Base-by-base conservation (phyloP, 2,888 invertebrate genomes). In the Furcula furcula region DNA sequence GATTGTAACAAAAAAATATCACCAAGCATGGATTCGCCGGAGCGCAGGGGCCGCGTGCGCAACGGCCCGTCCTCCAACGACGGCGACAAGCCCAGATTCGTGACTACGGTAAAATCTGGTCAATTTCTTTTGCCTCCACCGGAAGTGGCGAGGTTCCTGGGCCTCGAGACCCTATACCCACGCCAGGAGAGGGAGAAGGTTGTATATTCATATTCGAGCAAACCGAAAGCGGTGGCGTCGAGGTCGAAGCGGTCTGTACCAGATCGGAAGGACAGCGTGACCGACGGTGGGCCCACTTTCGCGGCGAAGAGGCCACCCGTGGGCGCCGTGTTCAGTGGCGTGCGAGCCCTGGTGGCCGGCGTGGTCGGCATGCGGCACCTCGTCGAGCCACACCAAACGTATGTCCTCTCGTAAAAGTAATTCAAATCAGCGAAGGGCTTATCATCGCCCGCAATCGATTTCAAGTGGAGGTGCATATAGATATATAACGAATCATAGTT, bases 81-180 rank as follows among this genome's bases (percentile, higher is more conserved):
- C 6, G 63, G 46, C 1, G 79, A 76, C 14, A 73, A 73, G 40
- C 92, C 92, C 38, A 91, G 94, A 6, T 96, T 96, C 66, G 92
- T 95, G 46, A 95, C 95, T 6, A 95, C 95, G 0, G 96, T 96
- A 25, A 94, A 93, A 55, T 92, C 91, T 31, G 96, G 96, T 2
- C 92, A 93, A 58, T 96, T 95, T 69, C 79, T 95, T 46, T 92
- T 94, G 63, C 95, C 96, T 3, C 94, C 95, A 0, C 92, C 92
- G n/a, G 92, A 92, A 62, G 78, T 93, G 25, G 93, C 94, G 4
- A 76, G 80, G 4, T 80, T 93, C n/a, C 82, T 93, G 11, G 93
- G 93, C 0, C 83, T 93, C 36, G 77, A 86, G 36, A 53, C 82
- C 6, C 58, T 85, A 48, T 78, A 84, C 68, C 69, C 81, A 29